These are phyloP conservation scores for Cheilosia scutellata DNA, from an alignment of 2,888 invertebrate species.

Conservation along the genomic window DNA sequence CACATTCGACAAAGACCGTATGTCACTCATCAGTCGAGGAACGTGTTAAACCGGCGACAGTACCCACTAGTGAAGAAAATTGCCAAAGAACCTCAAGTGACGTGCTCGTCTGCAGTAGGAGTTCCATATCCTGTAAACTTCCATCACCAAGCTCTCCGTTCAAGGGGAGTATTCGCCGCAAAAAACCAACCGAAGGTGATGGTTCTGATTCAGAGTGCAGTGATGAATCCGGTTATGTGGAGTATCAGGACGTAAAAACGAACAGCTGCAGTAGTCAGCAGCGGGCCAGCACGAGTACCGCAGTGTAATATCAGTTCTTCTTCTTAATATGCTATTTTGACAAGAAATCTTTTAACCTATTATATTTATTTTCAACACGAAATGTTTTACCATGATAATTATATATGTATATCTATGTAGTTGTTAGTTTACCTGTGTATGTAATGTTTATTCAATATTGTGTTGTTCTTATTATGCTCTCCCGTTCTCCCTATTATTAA, in stretches of 20 bases:
- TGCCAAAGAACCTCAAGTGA: conserved; percentile 70
- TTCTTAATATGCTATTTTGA: conserved; percentile 3
- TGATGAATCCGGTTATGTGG: conserved; percentile 96
- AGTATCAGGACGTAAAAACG: conserved; percentile 86
- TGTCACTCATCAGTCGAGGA: conserved; percentile 24
- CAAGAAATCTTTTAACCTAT: conserved; percentile 7
- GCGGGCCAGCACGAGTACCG: conserved; percentile 61
- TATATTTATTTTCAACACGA: conserved; percentile 65
- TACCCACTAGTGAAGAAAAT: conserved; percentile 41
- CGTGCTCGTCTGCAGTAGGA: conserved; percentile 80
- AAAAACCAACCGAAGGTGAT: conserved; percentile 82
- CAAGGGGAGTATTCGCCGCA: conserved; percentile 69
- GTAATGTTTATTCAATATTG: conserved; percentile 3
- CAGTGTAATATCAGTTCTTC: conserved; percentile 38
- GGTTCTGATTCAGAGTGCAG: conserved; percentile 93
- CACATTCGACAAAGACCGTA: not conserved
- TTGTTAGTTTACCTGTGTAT: conserved; percentile 31
- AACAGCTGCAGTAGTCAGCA: conserved; percentile 48
- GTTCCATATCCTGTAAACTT: conserved; percentile 81
- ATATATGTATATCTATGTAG: conserved; percentile 25
- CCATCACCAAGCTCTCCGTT: conserved; percentile 78
- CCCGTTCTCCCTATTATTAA: conserved; percentile 17
- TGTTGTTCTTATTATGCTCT: conserved; percentile 26
- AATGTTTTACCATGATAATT: conserved; percentile 24
- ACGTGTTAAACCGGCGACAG: conserved; percentile 10